Evolutionary conservation across 1,140 invertebrate genomes (phyloP).

Genomic region (Anoplophora glabripennis): DNA sequence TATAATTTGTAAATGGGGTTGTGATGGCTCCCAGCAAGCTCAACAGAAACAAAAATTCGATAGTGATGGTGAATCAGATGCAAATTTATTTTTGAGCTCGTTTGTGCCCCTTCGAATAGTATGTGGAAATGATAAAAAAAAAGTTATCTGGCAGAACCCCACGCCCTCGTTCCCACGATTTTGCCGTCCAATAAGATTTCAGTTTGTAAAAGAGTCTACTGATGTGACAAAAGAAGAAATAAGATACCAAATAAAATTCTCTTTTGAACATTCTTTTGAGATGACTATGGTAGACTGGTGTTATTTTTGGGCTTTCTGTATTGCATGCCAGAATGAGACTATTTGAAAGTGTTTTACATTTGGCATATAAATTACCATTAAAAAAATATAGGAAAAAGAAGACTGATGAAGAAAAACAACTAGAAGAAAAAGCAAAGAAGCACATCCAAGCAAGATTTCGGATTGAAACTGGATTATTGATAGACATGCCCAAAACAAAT

Average conservation of each 20-base stretch:
- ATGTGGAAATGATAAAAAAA: constrained; percentile 22
- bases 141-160: constrained; percentile 40
- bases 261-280: too few relatives aligned
- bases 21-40: constrained; percentile 24
- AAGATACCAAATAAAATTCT: too few relatives aligned
- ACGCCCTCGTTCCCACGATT: constrained; percentile 30
- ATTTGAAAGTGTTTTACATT: too few relatives aligned
- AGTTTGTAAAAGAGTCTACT: constrained; percentile 32
- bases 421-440: too few relatives aligned
- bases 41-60: constrained; percentile 38
- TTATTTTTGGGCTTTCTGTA: too few relatives aligned
- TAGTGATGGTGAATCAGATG: constrained; percentile 30
- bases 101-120: constrained; percentile 42
- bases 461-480: too few relatives aligned
- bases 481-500: constrained; percentile 12
- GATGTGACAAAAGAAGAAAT: constrained; percentile 18
- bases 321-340: too few relatives aligned
- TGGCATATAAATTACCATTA: too few relatives aligned
- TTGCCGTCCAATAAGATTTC: constrained; percentile 35
- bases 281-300: too few relatives aligned
- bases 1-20: constrained; percentile 22
- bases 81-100: constrained; percentile 29
- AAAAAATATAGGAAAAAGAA: too few relatives aligned
- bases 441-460: too few relatives aligned
- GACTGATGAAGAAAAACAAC: too few relatives aligned